Evolutionary conservation across 2,888 invertebrate genomes (phyloP).

Genomic region (Mythimna vitellina): DNA sequence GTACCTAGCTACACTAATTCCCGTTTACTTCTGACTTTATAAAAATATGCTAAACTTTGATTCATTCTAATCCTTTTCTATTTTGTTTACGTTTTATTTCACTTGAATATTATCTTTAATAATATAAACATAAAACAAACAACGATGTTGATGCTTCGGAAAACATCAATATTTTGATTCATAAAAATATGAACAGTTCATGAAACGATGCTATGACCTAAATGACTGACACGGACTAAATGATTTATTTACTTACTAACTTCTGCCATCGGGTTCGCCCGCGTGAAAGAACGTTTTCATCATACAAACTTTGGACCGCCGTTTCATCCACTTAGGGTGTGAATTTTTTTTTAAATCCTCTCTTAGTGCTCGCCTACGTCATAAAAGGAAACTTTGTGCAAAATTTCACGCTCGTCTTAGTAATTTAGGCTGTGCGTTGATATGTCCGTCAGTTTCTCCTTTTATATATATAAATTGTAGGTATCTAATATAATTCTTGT

Average conservation of each 20-base stretch:
- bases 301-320: too few relatives aligned
- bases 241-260: slow-evolving; percentile 17
- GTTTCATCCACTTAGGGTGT: too few relatives aligned
- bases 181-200: slow-evolving; percentile 31
- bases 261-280: too few relatives aligned
- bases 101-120: slow-evolving; percentile 6
- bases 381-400: too few relatives aligned
- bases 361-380: too few relatives aligned
- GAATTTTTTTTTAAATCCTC: too few relatives aligned
- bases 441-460: too few relatives aligned
- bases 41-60: neutral
- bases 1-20: slow-evolving; percentile 12
- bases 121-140: neutral
- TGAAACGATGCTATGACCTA: slow-evolving; percentile 40
- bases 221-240: slow-evolving; percentile 12
- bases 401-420: too few relatives aligned
- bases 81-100: neutral
- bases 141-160: slow-evolving; percentile 5
- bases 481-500: slow-evolving; percentile 13
- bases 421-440: too few relatives aligned
- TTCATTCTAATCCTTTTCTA: neutral
- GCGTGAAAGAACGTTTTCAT: too few relatives aligned
- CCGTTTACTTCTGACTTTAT: slow-evolving; percentile 8
- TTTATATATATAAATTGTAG: too few relatives aligned
- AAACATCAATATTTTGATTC: slow-evolving; percentile 39